phyloP scores from a whole-genome alignment of 2,797 vertebrate species.

The Schizopygopsis malacanthus region DNA sequence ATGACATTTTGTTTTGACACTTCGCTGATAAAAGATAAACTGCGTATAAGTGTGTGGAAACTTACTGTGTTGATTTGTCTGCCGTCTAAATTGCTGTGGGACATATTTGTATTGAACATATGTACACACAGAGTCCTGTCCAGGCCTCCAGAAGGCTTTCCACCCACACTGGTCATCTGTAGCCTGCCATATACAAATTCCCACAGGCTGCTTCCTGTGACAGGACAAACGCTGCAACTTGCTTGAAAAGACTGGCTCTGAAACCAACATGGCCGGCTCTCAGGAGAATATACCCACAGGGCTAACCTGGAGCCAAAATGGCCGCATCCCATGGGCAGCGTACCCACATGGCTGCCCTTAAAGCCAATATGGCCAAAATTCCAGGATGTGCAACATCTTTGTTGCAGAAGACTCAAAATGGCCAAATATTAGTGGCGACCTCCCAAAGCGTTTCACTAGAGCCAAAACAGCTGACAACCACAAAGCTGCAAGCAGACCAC shows the following conservation, averaged over 20 bases:
- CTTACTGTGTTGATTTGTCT: not conserved
- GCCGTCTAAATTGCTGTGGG: constrained; percentile 3
- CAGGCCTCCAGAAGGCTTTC: constrained; percentile 53
- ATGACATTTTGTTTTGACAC: not conserved
- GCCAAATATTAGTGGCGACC: constrained; percentile 13
- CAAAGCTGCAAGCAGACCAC: constrained; percentile 39
- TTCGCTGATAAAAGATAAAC: not conserved
- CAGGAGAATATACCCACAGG: constrained; percentile 46
- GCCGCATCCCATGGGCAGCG: constrained; percentile 48
- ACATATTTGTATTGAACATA: constrained; percentile 44
- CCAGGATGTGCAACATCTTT: constrained; percentile 36
- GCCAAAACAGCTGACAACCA: constrained; percentile 31
- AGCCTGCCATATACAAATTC: constrained; percentile 58
- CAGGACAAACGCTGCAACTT: constrained; percentile 56
- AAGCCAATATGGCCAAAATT: constrained; percentile 54
- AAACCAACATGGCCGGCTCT: constrained; percentile 56
- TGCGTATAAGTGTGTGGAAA: not conserved
- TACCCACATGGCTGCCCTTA: constrained; percentile 48
- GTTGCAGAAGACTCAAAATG: constrained; percentile 43
- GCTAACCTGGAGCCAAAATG: constrained; percentile 62
- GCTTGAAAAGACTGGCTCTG: constrained; percentile 44
- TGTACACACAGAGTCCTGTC: constrained; percentile 42
- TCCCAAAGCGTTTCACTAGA: constrained; percentile 18
- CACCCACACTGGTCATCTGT: constrained; percentile 55
- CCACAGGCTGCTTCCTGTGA: constrained; percentile 61